Base-by-base conservation (phyloP, 2,888 invertebrate species). In the Cotesia congregata region DNA sequence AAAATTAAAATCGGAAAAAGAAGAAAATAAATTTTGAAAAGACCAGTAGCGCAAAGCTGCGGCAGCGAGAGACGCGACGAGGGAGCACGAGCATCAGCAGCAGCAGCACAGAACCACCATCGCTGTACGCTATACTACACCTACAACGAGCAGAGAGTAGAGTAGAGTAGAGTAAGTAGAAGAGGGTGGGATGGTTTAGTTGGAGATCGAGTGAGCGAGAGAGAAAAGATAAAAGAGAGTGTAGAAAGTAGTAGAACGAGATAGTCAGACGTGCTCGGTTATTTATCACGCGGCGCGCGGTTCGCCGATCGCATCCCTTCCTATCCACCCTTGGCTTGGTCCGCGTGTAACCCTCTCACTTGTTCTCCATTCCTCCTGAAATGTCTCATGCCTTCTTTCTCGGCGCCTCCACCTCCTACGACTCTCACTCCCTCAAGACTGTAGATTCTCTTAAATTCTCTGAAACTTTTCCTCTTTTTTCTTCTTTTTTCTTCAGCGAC, bases 211-310 rank as follows among this genome's bases (percentile, higher is more conserved):
- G 62, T 39, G 72, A 39, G 62, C 30, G 15, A 61, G 72, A 30
- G 5, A 40, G 69, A 20, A 12, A 59, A 30, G 38, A 4, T 1
- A 30, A 12, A 30, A 30, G 69, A 17, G 41, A 59, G 61, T 61
- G 41, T 73, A 64, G 30, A 39, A 61, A 67, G 67, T 60, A 38
- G 6, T 20, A 15, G 73, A 69, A 39, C 15, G 12, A 59, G 64
- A 50, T 50, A n/a, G 40, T 40, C 17, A 61, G 62, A 20, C 61
- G 72, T 62, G 38, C 73, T 76, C 80, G 78, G 80, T 80, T 78
- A 81, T 81, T 80, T 78, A 79, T 79, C 81, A 77, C 79, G 77
- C 74, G 79, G 75, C 78, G 77, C 78, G 78, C 78, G 74, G 72
- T 77, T 78, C 71, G 68, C 78, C 77, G 72, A 77, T 78, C 77